Evolutionary conservation across 2,888 invertebrate species (phyloP).

Genomic region (Philhelius pedissequus): DNA sequence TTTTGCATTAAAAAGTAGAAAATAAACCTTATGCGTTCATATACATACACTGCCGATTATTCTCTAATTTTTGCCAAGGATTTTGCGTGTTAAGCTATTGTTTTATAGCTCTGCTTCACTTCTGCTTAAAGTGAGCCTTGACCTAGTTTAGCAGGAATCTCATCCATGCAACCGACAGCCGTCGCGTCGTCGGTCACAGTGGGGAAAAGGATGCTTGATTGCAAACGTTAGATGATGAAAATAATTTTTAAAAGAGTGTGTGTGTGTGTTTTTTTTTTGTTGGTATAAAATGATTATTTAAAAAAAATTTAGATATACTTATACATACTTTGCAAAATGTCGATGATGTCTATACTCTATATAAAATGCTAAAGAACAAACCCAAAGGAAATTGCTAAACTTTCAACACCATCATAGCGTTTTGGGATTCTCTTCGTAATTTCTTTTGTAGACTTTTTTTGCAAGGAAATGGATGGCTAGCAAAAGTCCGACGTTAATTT

Average conservation of each 20-base stretch:
- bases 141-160: constrained; percentile 53
- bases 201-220: constrained; percentile 51
- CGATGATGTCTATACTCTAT: background rate
- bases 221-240: background rate
- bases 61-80: constrained; percentile 21
- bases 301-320: background rate
- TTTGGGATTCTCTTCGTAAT: constrained; percentile 31
- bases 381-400: constrained; percentile 1
- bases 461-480: too few species aligned
- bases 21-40: background rate
- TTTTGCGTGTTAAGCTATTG: constrained; percentile 44
- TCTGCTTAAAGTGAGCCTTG: constrained; percentile 57
- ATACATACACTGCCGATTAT: background rate
- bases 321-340: background rate
- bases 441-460: constrained; percentile 39
- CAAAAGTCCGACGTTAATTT: constrained; percentile 43
- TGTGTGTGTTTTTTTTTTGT: background rate
- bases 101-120: constrained; percentile 14
- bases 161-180: constrained; percentile 25
- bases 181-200: background rate
- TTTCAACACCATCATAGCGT: constrained; percentile 5
- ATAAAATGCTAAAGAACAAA: background rate
- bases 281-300: background rate
- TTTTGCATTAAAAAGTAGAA: too few species aligned
- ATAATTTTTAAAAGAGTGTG: background rate